Percentiles rank a stretch among this genome's conserved stretches.
Conservation (phyloP, 2,888 invertebrate species). For the Drosophila anomalata region DNA sequence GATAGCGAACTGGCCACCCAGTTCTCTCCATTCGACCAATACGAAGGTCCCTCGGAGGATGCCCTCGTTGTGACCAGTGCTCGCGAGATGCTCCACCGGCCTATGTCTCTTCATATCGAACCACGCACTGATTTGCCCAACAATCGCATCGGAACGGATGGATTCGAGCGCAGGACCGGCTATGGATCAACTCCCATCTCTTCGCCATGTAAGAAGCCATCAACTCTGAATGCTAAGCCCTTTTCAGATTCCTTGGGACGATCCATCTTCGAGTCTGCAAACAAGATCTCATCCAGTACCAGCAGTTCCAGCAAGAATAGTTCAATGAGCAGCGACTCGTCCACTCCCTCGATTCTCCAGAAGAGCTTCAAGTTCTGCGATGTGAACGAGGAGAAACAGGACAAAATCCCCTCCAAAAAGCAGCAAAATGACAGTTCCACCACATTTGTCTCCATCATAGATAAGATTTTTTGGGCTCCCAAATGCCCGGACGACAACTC, state of each 20-base stretch:
- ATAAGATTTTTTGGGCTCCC: constrained; percentile 29
- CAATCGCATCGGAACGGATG: constrained; percentile 12
- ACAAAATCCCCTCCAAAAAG: neutral
- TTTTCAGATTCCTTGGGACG: neutral
- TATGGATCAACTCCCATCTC: constrained; percentile 3
- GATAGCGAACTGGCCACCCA: constrained; percentile 35
- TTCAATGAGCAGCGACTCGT: constrained; percentile 27
- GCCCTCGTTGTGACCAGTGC: constrained; percentile 53
- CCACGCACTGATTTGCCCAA: constrained; percentile 38
- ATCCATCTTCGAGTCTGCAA: neutral
- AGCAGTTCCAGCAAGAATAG: constrained; percentile 31
- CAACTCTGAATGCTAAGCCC: neutral
- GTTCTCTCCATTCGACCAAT: constrained; percentile 57
- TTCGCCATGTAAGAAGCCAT: constrained; percentile 11
- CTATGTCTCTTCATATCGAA: constrained; percentile 37
- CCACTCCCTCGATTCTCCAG: neutral
- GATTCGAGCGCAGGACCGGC: neutral
- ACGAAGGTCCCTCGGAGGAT: constrained; percentile 68
- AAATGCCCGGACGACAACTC: neutral
- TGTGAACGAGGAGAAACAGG: neutral
- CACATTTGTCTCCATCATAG: constrained; percentile 1
- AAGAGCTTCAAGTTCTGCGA: neutral
- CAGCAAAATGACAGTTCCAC: neutral
- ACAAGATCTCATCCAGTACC: neutral
- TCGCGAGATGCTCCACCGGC: constrained; percentile 35